Conservation (phyloP, 1,140 invertebrate genomes). For the Halyomorpha halys region DNA sequence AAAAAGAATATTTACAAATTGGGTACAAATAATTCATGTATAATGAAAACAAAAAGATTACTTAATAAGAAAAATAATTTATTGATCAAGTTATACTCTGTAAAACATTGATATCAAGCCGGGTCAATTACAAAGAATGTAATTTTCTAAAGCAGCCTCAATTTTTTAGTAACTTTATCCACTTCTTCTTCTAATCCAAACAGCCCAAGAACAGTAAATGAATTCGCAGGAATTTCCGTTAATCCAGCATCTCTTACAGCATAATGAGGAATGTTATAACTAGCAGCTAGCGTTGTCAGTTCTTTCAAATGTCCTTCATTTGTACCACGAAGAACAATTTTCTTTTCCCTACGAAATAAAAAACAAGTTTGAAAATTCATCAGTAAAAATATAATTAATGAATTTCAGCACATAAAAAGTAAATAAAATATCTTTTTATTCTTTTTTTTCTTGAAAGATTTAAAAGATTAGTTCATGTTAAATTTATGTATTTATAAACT, state of each 20-base stretch:
- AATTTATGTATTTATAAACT: too few relatives aligned
- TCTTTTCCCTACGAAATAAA: constrained; percentile 40
- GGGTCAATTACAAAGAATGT: background rate
- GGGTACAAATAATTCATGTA: too few relatives aligned
- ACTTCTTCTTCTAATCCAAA: constrained; percentile 40
- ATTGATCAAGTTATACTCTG: background rate
- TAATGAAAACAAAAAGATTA: background rate
- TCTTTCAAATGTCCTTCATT: constrained; percentile 43
- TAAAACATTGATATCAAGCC: background rate
- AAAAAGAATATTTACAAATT: too few relatives aligned
- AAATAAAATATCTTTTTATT: too few relatives aligned
- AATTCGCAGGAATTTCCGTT: constrained; percentile 47
- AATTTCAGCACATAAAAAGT: too few relatives aligned
- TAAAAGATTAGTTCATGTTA: too few relatives aligned
- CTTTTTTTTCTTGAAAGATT: too few relatives aligned
- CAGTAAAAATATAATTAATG: too few relatives aligned
- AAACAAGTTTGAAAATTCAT: too few relatives aligned
- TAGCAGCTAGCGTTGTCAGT: constrained; percentile 41
- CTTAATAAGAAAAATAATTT: constrained; percentile 2
- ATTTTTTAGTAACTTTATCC: constrained; percentile 34
- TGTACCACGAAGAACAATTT: constrained; percentile 49
- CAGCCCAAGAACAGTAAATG: constrained; percentile 41
- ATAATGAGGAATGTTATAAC: constrained; percentile 42
- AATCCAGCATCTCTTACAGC: constrained; percentile 50
- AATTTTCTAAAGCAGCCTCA: constrained; percentile 17